phyloP scores from a whole-genome alignment of 1,140 invertebrate genomes.

The Ruditapes philippinarum region DNA sequence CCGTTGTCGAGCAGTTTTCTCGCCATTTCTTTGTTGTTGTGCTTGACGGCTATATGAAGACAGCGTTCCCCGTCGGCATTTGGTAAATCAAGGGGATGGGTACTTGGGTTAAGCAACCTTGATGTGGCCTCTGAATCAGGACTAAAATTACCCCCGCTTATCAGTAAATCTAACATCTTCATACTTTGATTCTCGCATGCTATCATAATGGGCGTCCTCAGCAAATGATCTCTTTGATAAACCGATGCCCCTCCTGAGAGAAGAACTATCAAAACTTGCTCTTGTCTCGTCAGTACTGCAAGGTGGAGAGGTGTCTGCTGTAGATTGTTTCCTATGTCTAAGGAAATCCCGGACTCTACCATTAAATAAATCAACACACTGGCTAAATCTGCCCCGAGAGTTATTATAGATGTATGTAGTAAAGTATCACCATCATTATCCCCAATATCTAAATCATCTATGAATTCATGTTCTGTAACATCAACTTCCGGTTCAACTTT shows the following conservation, averaged over 20 bases:
- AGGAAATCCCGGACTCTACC: neutral
- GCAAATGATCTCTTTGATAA: neutral
- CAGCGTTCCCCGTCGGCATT: neutral
- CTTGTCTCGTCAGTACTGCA: constrained; percentile 14
- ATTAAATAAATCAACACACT: neutral
- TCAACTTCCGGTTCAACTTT: neutral
- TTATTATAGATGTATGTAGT: neutral
- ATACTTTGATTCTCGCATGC: neutral
- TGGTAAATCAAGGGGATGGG: neutral
- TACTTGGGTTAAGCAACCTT: neutral
- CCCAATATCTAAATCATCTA: neutral
- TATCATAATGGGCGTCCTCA: neutral
- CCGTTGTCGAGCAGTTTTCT: constrained; percentile 1
- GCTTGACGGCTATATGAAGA: constrained; percentile 4
- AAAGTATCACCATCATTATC: neutral
- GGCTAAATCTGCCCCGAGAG: neutral
- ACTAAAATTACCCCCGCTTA: no score
- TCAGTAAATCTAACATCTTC: neutral
- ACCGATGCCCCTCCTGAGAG: constrained; percentile 7
- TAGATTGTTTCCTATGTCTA: constrained; percentile 9
- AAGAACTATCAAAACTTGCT: neutral
- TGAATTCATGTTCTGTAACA: neutral
- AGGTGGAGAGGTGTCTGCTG: constrained; percentile 27
- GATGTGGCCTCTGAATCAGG: neutral
- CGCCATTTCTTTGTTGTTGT: neutral